Evolutionary conservation across 2,797 vertebrate genomes (phyloP), one percentile per base, ranked within the genome.

Genomic region (Enteromius thamalakanensis): DNA sequence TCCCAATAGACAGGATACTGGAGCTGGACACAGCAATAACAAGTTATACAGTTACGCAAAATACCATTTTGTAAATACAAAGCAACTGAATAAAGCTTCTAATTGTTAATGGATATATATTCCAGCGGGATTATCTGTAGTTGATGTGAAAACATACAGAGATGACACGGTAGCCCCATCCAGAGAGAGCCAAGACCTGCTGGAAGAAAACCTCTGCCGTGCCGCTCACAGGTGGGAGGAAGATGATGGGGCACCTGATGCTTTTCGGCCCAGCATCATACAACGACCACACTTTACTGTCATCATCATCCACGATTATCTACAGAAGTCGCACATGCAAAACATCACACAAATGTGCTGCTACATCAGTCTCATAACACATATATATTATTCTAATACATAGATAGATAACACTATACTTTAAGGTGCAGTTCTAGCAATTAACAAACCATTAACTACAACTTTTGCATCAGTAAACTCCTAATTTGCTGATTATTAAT

Each of bases 1-100:
- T 99, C 97, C 98, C 98, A 99, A 90, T 99, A 99, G 76, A 99
- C 96, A 0, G 98, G 98, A 92, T 99, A 99, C 92, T 99, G 98
- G 88, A 99, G 92, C 98, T 99, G 78, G 78, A 91, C 3, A 86
- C 76, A 0, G 40, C 6, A 2, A 87, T 53, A 81, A n/a, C 45
- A 42, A 42, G 40, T 10, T 42, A 42, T 45, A 45, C 40, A 42
- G n/a, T 58, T 60, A 23, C 4, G 3, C 6, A 76, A 76, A 62
- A 40, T 9, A 74, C 4, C 9, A 51, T 12, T 5, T 29, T 49
- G 1, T 8, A 32, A 26, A 70, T 17, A 0, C 0, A 58, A 62
- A 47, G 58, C 60, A n/a, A 77, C 12, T 19, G 6, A 37, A 55
- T 37, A 55, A 23, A n/a, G 64, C 64, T 37, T 37, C 4, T 1